Conservation (phyloP, 2,113 vertebrate genomes). For the Pungitius pungitius region DNA sequence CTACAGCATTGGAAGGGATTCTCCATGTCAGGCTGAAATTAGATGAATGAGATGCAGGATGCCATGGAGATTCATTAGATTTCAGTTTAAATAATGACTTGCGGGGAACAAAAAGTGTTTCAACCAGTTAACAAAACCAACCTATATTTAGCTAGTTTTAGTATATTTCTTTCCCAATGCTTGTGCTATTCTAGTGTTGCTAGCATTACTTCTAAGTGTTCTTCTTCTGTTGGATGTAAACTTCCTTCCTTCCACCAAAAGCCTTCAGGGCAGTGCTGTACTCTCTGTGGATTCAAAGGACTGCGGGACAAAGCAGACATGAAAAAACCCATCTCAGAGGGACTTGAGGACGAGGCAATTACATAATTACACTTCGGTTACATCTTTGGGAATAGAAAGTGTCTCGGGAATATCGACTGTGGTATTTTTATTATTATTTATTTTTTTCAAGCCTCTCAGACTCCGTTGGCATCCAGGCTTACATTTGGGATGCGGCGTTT, state of each 20-base stretch:
- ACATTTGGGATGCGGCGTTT: constrained; percentile 25
- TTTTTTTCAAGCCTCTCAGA: constrained; percentile 23
- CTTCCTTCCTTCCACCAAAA: constrained; percentile 23
- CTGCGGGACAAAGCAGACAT: constrained; percentile 59
- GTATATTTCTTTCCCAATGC: not conserved
- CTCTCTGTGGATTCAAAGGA: constrained; percentile 65
- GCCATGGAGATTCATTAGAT: not conserved
- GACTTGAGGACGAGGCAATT: constrained; percentile 42
- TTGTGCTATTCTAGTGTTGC: not conserved
- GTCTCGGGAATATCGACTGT: constrained; percentile 17
- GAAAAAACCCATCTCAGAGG: constrained; percentile 47
- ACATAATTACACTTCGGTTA: constrained; percentile 56
- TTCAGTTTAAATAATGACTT: not conserved
- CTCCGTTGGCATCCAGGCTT: constrained; percentile 19
- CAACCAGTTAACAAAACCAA: not conserved
- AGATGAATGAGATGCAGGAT: not conserved
- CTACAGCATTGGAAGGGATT: not conserved
- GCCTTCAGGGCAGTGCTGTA: constrained; percentile 57
- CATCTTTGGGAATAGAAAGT: constrained; percentile 33
- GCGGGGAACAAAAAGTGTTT: not conserved
- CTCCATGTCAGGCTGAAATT: not conserved
- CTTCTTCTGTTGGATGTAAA: constrained; percentile 27
- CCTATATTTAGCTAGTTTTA: not conserved
- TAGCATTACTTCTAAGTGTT: constrained; percentile 1
- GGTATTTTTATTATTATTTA: too few species aligned